Conservation (phyloP, 2,888 invertebrate species). For the Bombyx huttoni region DNA sequence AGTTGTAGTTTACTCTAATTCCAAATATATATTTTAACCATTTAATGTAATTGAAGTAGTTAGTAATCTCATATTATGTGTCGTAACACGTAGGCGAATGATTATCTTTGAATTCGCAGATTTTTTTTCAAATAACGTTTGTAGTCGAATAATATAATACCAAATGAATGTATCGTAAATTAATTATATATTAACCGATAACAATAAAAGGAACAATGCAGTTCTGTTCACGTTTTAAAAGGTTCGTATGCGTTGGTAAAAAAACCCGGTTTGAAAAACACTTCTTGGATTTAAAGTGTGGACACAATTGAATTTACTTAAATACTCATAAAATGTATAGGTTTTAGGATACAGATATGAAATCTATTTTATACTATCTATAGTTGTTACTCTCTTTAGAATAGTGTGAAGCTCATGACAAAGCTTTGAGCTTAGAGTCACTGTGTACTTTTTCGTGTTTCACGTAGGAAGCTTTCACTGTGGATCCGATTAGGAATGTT, state of each 20-base stretch:
- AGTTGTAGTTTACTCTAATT: too few species aligned
- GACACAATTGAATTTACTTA: slow-evolving; percentile 12
- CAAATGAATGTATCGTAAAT: not conserved
- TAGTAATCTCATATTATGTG: not conserved
- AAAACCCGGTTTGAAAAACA: too few species aligned
- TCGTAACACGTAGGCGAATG: not conserved
- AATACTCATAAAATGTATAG: slow-evolving; percentile 54
- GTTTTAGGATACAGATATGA: slow-evolving; percentile 49
- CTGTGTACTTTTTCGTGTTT: slow-evolving; percentile 27
- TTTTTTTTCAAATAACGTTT: not conserved
- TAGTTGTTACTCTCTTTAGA: slow-evolving; percentile 4
- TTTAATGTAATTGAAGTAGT: not conserved
- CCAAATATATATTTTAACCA: too few species aligned
- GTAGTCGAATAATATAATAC: not conserved
- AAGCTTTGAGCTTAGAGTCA: slow-evolving; percentile 27
- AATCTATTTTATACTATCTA: slow-evolving; percentile 63
- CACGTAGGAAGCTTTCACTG: slow-evolving; percentile 31
- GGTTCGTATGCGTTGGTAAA: not conserved
- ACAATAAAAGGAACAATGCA: not conserved
- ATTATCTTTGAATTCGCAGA: not conserved
- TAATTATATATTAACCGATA: not conserved
- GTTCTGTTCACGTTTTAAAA: not conserved
- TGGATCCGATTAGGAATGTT: slow-evolving; percentile 15
- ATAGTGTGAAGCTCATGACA: slow-evolving; percentile 9
- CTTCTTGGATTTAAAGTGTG: not conserved